phyloP scores from a whole-genome alignment of 2,797 vertebrate genomes.

The Novumbra hubbsi region DNA sequence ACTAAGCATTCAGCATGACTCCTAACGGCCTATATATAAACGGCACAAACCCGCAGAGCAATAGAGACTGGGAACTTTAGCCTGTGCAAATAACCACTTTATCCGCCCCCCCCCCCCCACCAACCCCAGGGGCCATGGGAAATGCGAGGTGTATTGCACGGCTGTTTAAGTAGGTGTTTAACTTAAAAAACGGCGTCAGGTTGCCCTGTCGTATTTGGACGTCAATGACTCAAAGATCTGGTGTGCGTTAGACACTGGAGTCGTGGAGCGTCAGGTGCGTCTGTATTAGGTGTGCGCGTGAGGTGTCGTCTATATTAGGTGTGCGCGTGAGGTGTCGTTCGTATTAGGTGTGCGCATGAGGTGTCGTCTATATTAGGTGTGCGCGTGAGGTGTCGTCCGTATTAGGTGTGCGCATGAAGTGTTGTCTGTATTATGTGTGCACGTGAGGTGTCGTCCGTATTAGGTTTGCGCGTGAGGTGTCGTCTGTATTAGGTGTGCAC shows the following conservation, averaged over 20 bases:
- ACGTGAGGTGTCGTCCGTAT: no score
- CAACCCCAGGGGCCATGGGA: conserved; percentile 43
- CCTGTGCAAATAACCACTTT: conserved; percentile 57
- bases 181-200: conserved; percentile 60
- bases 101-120: no score
- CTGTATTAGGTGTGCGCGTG: conserved; percentile 36
- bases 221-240: neutral
- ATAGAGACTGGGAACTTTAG: conserved; percentile 30
- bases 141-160: conserved; percentile 53
- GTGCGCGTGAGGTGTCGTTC: no score
- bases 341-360: no score
- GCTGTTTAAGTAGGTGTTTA: conserved; percentile 69
- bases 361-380: no score
- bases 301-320: no score
- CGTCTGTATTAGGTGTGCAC: no score
- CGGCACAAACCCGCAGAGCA: conserved; percentile 9
- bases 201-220: conserved; percentile 26
- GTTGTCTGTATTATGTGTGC: no score
- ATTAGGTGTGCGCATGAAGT: no score
- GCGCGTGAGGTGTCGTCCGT: no score
- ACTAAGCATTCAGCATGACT: conserved; percentile 19
- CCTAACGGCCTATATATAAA: neutral
- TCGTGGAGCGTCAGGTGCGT: neutral
- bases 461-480: no score
- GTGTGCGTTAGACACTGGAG: no score